Evolutionary conservation across 2,113 vertebrate genomes (phyloP).

Genomic region (Ifrita kowaldi): DNA sequence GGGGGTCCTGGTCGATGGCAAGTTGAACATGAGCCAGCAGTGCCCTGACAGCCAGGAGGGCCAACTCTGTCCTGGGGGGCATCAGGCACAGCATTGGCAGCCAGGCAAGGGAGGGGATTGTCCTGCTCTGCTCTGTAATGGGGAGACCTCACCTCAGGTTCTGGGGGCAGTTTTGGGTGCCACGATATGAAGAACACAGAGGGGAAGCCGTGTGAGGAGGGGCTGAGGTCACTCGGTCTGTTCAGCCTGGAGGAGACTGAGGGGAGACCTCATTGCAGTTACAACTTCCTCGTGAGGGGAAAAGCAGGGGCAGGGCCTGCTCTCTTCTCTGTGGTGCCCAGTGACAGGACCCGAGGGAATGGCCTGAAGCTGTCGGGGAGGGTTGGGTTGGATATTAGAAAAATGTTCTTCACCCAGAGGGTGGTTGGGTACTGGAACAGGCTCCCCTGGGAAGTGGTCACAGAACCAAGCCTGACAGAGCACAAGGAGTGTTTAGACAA

Average conservation of each 20-base stretch:
- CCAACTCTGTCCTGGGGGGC: rapidly evolving
- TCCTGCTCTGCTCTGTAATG: rapidly evolving
- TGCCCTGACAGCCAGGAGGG: not conserved
- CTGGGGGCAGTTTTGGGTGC: too few species aligned
- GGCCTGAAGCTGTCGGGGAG: not conserved
- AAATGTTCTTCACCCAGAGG: not conserved
- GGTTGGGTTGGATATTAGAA: not conserved
- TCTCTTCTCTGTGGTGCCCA: rapidly evolving
- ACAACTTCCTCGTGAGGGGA: not conserved
- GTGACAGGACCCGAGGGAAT: not conserved
- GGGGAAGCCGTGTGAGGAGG: rapidly evolving
- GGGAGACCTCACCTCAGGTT: rapidly evolving
- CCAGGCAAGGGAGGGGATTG: rapidly evolving
- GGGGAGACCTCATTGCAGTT: rapidly evolving
- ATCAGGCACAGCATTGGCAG: not conserved
- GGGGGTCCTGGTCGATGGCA: rapidly evolving
- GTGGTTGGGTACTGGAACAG: not conserved
- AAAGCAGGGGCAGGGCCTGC: rapidly evolving
- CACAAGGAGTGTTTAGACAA: not conserved
- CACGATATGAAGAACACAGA: not conserved
- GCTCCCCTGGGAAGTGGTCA: not conserved
- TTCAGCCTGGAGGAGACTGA: not conserved
- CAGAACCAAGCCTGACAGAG: not conserved
- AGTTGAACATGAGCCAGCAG: not conserved
- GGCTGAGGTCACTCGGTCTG: not conserved